A percentile compares a stretch with the other conserved stretches of the same genome.
phyloP scores from a whole-genome alignment of 2,113 vertebrate species.

The Pogonocichla stellata region DNA sequence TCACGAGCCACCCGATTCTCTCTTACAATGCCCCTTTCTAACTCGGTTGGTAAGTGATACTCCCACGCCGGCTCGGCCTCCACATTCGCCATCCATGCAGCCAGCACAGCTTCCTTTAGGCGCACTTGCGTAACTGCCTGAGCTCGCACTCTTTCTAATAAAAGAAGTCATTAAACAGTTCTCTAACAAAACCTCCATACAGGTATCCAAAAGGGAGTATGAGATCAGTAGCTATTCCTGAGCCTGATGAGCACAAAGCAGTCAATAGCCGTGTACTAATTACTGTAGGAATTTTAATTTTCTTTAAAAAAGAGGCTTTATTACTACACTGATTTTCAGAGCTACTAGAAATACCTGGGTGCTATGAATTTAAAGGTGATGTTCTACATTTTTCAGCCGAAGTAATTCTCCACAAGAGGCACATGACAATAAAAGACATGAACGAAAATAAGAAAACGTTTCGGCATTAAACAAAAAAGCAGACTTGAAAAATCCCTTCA shows the following conservation, averaged over 20 bases:
- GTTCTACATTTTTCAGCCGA: not conserved
- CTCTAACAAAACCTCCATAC: not conserved
- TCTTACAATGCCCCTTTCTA: not conserved
- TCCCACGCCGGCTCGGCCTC: not conserved
- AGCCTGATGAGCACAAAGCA: not conserved
- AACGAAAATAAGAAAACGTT: not conserved
- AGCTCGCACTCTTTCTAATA: not conserved
- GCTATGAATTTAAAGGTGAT: not conserved
- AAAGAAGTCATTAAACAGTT: not conserved
- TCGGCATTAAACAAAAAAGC: not conserved
- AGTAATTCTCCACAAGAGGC: not conserved
- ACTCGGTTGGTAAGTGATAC: not conserved
- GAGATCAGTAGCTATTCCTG: not conserved
- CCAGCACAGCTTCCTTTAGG: not conserved
- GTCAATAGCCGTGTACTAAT: not conserved
- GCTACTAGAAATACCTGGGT: not conserved
- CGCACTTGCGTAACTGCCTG: not conserved
- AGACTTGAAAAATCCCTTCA: not conserved
- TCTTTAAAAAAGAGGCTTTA: not conserved
- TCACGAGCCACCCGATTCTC: fast-evolving
- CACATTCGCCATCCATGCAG: not conserved
- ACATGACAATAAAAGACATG: not conserved
- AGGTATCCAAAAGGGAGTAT: not conserved
- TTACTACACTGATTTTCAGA: not conserved
- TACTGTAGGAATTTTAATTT: not conserved